These are phyloP conservation scores for Sebastes hubbsi DNA, from an alignment of 2,797 vertebrate genomes.

Conservation along the genomic window DNA sequence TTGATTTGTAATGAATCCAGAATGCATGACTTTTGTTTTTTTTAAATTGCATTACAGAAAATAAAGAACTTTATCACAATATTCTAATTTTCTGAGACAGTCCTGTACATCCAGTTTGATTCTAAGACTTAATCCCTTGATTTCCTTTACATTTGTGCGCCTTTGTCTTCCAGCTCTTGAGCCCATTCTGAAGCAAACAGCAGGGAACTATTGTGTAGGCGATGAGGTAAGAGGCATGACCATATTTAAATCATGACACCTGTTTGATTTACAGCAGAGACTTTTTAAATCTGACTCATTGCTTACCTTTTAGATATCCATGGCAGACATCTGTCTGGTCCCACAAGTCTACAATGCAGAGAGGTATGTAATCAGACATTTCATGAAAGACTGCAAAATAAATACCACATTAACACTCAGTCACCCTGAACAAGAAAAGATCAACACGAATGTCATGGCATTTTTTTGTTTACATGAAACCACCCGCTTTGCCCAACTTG, in stretches of 20 bases:
- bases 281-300: not conserved
- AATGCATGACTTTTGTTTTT: no score
- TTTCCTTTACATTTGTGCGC: not conserved
- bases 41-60: no score
- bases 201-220: constrained; percentile 91
- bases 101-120: no score
- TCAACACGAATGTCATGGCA: not conserved
- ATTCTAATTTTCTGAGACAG: no score
- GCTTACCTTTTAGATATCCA: constrained; percentile 86
- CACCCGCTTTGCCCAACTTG: not conserved
- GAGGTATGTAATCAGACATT: constrained; percentile 79
- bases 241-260: not conserved
- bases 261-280: not conserved
- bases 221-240: constrained; percentile 85
- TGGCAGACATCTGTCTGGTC: constrained; percentile 96
- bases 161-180: constrained; percentile 87
- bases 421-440: not conserved
- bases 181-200: constrained; percentile 86
- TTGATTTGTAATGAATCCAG: no score
- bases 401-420: not conserved
- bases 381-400: not conserved
- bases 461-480: not conserved
- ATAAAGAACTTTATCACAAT: no score
- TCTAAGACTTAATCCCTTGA: not conserved
- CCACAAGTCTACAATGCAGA: constrained; percentile 96